Evolutionary conservation across 2,888 invertebrate genomes (phyloP), one percentile per base, ranked within the genome.

Genomic region (Harpagoxenus sublaevis): DNA sequence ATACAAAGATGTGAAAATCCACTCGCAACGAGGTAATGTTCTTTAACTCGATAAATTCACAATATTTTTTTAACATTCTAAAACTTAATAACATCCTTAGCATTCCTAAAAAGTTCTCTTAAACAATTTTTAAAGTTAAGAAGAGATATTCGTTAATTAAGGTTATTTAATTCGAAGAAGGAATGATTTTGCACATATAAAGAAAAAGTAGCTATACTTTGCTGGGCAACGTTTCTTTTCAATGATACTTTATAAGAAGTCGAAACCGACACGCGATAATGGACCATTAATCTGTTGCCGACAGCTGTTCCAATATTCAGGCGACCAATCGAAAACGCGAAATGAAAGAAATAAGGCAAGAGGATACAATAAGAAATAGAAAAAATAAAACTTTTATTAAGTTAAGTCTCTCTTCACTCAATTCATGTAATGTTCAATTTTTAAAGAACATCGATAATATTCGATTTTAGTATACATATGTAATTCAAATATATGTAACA

Each of bases 271-370:
- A 55, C 23, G 57, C 23, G 39, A 60, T 73, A 73, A 73, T 73
- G 60, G 73, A 42, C 55, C 73, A 73, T 60, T 73, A 73, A 73
- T 73, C 73, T 73, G 39, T 57, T 60, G 73, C 39, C 60, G 28
- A 60, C 73, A 73, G 39, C 23, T 57, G 57, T 71, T 71, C 71
- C 57, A 35, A 71, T 71, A 71, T 71, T 57, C 57, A 57, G 23
- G 57, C 39, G 39, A 71, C 57, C 57, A 55, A 23, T 55, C 39
- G 35, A 35, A 55, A 70, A 53, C n/a, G 53, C 51, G 35, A 70
- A 71, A 15, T 57, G 60, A 55, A 10, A 55, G 6, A 55, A 71
- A 15, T 71, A 23, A 28, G 15, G 39, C 23, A 57, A 57, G 9
- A 28, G 23, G 57, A 39, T 57, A 35, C 10, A 71, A 57, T 57